Evolutionary conservation across 2,797 vertebrate species (phyloP).

Genomic region (Brotula barbata): DNA sequence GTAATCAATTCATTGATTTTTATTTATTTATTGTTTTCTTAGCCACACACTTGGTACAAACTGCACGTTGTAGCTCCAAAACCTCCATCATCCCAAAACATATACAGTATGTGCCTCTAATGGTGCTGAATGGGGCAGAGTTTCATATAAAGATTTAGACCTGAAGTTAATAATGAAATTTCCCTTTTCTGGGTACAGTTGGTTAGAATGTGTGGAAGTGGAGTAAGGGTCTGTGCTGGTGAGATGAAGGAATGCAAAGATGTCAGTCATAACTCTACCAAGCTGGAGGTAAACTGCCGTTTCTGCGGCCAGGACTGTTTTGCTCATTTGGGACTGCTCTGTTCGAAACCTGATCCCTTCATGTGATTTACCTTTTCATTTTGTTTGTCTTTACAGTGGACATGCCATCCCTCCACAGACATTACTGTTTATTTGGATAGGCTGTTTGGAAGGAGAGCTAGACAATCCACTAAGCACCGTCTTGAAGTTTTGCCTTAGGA

Average conservation of each 20-base stretch:
- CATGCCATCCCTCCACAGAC: conserved; percentile 70
- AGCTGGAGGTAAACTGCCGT: conserved; percentile 58
- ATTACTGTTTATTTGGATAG: conserved; percentile 72
- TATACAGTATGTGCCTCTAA: too few species aligned
- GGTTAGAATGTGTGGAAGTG: neutral
- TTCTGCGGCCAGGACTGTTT: conserved; percentile 72
- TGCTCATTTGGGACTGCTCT: conserved; percentile 65
- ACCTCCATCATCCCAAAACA: too few species aligned
- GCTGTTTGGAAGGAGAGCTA: conserved; percentile 54
- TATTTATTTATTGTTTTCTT: too few species aligned
- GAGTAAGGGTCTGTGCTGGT: conserved; percentile 31
- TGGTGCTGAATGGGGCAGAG: too few species aligned
- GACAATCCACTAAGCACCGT: conserved; percentile 48
- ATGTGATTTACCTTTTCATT: conserved; percentile 70
- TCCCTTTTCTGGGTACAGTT: conserved; percentile 10
- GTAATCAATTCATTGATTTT: too few species aligned
- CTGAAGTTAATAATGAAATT: conserved; percentile 29
- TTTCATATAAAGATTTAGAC: too few species aligned
- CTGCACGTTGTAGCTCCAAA: too few species aligned
- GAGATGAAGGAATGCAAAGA: conserved; percentile 58
- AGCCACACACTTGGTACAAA: too few species aligned
- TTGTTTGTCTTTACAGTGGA: conserved; percentile 70
- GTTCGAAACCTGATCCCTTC: conserved; percentile 68
- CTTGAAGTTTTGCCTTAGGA: conserved; percentile 38
- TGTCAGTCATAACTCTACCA: conserved; percentile 69